phyloP scores from a whole-genome alignment of 1,140 invertebrate genomes.

The Hyphantria cunea region DNA sequence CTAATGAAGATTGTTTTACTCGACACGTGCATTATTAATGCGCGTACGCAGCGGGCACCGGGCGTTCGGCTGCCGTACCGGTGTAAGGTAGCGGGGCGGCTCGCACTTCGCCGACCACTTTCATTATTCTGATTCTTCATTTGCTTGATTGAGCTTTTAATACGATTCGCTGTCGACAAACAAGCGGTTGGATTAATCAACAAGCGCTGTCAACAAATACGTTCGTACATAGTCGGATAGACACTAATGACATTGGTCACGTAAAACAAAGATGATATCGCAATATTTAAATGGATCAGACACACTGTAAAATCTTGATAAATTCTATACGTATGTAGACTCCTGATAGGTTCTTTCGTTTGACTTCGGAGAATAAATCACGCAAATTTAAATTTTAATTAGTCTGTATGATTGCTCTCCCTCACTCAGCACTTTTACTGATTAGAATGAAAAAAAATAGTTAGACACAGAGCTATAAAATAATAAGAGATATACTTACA shows the following conservation, averaged over 20 bases:
- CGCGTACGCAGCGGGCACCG: constrained; percentile 72
- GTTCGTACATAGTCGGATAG: constrained; percentile 36
- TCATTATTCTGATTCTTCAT: constrained; percentile 81
- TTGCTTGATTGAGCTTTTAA: constrained; percentile 81
- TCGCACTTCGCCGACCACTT: constrained; percentile 43
- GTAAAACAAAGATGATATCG: constrained; percentile 42
- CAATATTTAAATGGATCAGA: constrained; percentile 34
- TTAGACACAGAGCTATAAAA: too few species aligned
- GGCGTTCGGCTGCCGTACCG: constrained; percentile 36
- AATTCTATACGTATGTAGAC: constrained; percentile 10
- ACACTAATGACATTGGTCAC: constrained; percentile 61
- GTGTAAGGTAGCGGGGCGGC: constrained; percentile 43
- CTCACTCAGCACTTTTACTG: too few species aligned
- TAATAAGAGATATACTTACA: too few species aligned
- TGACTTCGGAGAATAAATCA: too few species aligned
- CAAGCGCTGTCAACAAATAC: constrained; percentile 73
- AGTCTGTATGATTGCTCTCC: too few species aligned
- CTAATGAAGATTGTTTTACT: constrained; percentile 80
- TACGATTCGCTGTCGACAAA: constrained; percentile 73
- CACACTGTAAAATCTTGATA: constrained; percentile 39
- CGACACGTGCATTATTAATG: constrained; percentile 77
- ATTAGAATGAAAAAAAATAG: too few species aligned
- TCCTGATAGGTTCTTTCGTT: too few species aligned
- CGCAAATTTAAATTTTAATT: too few species aligned
- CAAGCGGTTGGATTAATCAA: constrained; percentile 71